These are phyloP conservation scores for Margaritifera margaritifera DNA, from an alignment of 2,888 invertebrate genomes.

Conservation along the genomic window DNA sequence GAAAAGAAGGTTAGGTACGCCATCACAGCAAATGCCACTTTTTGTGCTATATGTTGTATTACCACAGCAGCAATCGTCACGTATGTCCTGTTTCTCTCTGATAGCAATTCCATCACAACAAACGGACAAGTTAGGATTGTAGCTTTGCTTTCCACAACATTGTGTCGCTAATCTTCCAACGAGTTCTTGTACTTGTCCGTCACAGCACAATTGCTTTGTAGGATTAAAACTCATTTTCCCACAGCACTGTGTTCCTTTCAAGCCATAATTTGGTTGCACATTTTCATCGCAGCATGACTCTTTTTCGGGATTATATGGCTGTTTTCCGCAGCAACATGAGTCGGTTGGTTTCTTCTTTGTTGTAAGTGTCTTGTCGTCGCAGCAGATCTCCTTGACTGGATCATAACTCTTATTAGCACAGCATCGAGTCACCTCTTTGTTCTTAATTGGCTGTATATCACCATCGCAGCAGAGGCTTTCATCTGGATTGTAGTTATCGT, in stretches of 20 bases:
- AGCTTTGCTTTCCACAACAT: slow-evolving; percentile 27
- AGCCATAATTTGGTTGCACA: no score
- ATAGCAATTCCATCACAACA: slow-evolving; percentile 20
- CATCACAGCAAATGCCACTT: slow-evolving; percentile 23
- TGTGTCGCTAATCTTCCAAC: slow-evolving; percentile 19
- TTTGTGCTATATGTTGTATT: slow-evolving; percentile 28
- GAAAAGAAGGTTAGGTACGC: slow-evolving; percentile 21
- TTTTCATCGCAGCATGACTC: slow-evolving; percentile 30
- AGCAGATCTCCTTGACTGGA: slow-evolving; percentile 21
- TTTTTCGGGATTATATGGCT: slow-evolving; percentile 15
- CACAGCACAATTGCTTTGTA: slow-evolving; percentile 28
- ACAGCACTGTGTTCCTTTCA: slow-evolving; percentile 29
- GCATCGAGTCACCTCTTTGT: slow-evolving; percentile 15
- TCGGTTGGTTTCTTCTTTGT: slow-evolving; percentile 13
- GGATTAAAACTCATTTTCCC: slow-evolving; percentile 31
- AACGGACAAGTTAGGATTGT: slow-evolving; percentile 14
- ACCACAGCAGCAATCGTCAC: slow-evolving; percentile 25
- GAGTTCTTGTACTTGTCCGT: slow-evolving; percentile 22
- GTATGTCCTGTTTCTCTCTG: slow-evolving; percentile 12
- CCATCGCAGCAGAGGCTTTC: slow-evolving; percentile 26
- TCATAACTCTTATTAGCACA: slow-evolving; percentile 27
- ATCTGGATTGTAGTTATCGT: slow-evolving; percentile 21
- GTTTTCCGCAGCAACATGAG: slow-evolving; percentile 22
- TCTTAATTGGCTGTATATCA: slow-evolving; percentile 16
- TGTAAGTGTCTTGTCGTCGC: slow-evolving; percentile 24